Evolutionary conservation across 2,888 invertebrate genomes (phyloP), one percentile per base, ranked within the genome.

Genomic region (Quadriops clusia): DNA sequence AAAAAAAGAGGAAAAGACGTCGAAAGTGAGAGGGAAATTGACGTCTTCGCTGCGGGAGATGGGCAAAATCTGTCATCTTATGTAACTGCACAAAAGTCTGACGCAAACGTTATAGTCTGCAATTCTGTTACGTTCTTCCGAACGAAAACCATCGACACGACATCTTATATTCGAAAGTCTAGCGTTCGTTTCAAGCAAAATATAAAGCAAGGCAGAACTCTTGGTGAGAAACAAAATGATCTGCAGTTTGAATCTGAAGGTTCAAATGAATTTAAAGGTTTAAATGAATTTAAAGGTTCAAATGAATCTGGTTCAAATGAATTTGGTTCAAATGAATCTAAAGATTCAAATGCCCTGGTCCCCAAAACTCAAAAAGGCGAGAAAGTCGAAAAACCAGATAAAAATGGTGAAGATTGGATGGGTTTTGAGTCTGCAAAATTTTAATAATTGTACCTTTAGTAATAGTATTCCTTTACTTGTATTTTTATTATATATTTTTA

Each of bases 381-480:
- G 30, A 33, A 14, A 27, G 9, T 22, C 16, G 14, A 9, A 22
- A n/a, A n/a, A n/a, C n/a, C 6, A 17, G 28, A 28, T 17, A 33
- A 41, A 7, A 41, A 43, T 28, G 51, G 47, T 28, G 58, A 54
- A 18, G 46, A 61, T 42, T 61, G 61, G 61, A 54, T 58, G 57
- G 60, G 60, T 25, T 58, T 45, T 36, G 56, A 58, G 22, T 34
- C 25, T 5, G 60, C 61, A 5, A 58, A 53, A 40, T 61, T 61
- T 52, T 61, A 45, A 49, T 32, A 30, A 26, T 34, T 32, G 27
- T 23, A 31, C 21, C 21, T 32, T 23, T 27, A 27, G 13, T 27
- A 30, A 28, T 8, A 15, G 17, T 28, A n/a, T 29, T 26, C 3
- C 13, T 24, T 3, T n/a, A 10, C 23, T 7, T 9, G 7, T 23